Evolutionary conservation across 1,140 invertebrate genomes (phyloP), one percentile per base, ranked within the genome.

Genomic region (Psilanteris sp.): DNA sequence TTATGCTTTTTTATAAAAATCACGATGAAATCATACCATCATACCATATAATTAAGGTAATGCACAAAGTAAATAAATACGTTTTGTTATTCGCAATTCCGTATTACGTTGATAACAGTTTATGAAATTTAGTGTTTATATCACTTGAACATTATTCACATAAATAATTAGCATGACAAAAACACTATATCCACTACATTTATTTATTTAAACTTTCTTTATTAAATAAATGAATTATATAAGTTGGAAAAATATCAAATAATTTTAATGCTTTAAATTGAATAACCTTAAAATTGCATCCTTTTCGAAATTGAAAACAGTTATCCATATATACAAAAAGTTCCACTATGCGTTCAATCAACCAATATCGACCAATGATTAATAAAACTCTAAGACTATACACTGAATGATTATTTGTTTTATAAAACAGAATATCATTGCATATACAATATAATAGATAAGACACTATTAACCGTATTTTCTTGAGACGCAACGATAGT

Each of bases 21-120:
- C 68, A 73, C 73, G 67, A 15, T 50, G 50, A 73, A 68, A 71
- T 20, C 61, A 70, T 64, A 80, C 73, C 79, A 71, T 20, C 61
- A 70, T 64, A 80, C 73, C 79, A 82, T 77, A 64, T 68, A 79
- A 80, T 41, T 57, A 66, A 73, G 77, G 57, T 66, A 67, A 64
- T 36, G 61, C 14, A 64, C 29, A 10, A 4, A 32, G 20, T 57
- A 54, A 61, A 67, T 44, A 50, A 59, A 55, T 2, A 14, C 22
- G 26, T 61, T 48, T 62, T 55, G 32, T 72, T 37, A 54, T 54
- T 59, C 46, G 37, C 37, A 37, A 52, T 18, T 44, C 27, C 14
- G 27, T 32, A 29, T 27, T 48, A 39, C 61, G 36, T 7, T 46
- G 29, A 36, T 54, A 44, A 59, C 44, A 34, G 26, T 39, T 50